Evolutionary conservation across 2,113 vertebrate genomes (phyloP), one percentile per base, ranked within the genome.

Genomic region (Lontra canadensis): DNA sequence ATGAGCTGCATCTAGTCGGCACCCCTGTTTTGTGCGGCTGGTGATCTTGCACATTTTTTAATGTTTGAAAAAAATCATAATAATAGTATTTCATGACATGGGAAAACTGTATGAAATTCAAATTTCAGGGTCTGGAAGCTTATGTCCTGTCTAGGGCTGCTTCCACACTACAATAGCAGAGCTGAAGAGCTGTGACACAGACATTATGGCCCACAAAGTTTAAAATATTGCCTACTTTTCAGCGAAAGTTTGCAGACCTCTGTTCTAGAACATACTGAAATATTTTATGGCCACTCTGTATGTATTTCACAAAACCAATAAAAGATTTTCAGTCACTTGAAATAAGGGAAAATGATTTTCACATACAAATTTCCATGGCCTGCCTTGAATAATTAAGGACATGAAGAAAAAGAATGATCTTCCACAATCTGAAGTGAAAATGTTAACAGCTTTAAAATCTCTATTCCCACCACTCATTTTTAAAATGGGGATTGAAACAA

Each of bases 291-390:
- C 71, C 39, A 25, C 36, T 81, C 29, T 71, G 23, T 29, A 65
- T 21, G 39, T 11, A 57, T 3, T 61, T 11, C 14, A 88, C 12
- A 88, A 95, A 84, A 57, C 11, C 14, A 96, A 4, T 3, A 2
- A 55, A 67, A 42, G 55, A 80, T 17, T 73, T 94, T 76, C 61
- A 61, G 47, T 81, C 20, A n/a, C 80, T 76, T 95, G 52, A 88
- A 88, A 79, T 4, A 47, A 39, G 14, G 47, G 18, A 44, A 76
- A 67, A 74, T 9, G 34, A 36, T 44, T 65, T 82, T 57, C 31
- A 82, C 8, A 42, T 18, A 78, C 31, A 83, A 47, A 83, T 49
- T 76, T 85, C 85, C 14, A 29, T 4, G 67, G 34, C 18, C 76
- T 87, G 26, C 34, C 71, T 31, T 74, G 31, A 96, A 87, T 82